Percentiles rank a stretch among this genome's conserved stretches.
phyloP scores from a whole-genome alignment of 2,888 invertebrate species.

The Metopia argyrocephala region DNA sequence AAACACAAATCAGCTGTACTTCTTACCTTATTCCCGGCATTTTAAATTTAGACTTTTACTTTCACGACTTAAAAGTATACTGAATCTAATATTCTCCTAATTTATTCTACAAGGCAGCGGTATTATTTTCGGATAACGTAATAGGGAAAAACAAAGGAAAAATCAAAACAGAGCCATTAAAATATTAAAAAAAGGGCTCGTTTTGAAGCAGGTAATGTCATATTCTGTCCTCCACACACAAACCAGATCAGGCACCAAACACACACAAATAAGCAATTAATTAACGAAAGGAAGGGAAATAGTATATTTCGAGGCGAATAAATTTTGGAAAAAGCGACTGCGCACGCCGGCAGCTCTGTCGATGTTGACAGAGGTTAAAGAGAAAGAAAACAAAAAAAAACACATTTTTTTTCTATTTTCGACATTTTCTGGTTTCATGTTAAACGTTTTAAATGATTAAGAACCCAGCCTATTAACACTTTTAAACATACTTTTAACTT shows the following conservation, averaged over 20 bases:
- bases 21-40: no score
- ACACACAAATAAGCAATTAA: no score
- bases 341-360: constrained; percentile 46
- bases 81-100: no score
- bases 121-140: neutral
- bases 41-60: no score
- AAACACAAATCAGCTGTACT: no score
- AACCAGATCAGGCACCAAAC: no score
- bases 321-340: constrained; percentile 47
- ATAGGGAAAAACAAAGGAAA: constrained; percentile 7
- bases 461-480: no score
- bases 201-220: constrained; percentile 26
- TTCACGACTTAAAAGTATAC: no score
- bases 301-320: constrained; percentile 37
- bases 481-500: no score
- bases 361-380: constrained; percentile 12
- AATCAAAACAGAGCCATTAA: constrained; percentile 8
- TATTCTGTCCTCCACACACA: neutral
- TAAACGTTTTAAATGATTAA: constrained; percentile 10
- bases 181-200: constrained; percentile 21
- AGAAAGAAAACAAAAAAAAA: constrained; percentile 63
- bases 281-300: constrained; percentile 11
- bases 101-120: no score
- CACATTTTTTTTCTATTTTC: constrained; percentile 67
- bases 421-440: constrained; percentile 39